Conservation (phyloP, 2,888 invertebrate species). For the Danaus chrysippus region DNA sequence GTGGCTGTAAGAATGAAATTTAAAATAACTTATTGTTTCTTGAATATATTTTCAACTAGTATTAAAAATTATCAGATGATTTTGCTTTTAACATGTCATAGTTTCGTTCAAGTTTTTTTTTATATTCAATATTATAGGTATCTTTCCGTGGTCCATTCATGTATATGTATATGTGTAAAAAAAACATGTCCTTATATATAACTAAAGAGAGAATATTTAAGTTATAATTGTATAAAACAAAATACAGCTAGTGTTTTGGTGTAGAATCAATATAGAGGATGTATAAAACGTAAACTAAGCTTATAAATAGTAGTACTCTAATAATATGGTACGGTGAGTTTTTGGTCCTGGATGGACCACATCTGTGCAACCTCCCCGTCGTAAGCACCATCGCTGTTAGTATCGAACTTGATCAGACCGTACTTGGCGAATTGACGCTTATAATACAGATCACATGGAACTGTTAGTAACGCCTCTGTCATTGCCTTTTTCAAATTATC, state of each 20-base stretch:
- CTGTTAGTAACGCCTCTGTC: constrained; percentile 56
- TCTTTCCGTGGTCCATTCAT: too few relatives aligned
- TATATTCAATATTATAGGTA: too few relatives aligned
- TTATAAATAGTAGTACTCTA: constrained; percentile 61
- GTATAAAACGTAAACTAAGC: constrained; percentile 66
- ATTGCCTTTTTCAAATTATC: constrained; percentile 61
- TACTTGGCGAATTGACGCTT: constrained; percentile 68
- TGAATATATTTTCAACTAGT: too few relatives aligned
- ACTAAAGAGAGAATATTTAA: too few relatives aligned
- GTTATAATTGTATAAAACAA: too few relatives aligned
- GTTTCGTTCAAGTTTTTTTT: too few relatives aligned
- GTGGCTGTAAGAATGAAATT: too few relatives aligned
- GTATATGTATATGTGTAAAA: too few relatives aligned
- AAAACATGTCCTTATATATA: too few relatives aligned
- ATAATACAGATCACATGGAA: constrained; percentile 58
- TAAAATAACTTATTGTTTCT: too few relatives aligned
- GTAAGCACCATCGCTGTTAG: constrained; percentile 67
- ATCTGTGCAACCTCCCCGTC: constrained; percentile 73
- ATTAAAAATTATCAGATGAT: too few relatives aligned
- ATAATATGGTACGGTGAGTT: constrained; percentile 77
- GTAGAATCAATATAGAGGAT: constrained; percentile 67
- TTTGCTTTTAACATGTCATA: too few relatives aligned
- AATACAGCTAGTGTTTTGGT: constrained; percentile 45
- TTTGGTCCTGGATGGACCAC: constrained; percentile 69
- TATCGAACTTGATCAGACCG: constrained; percentile 69